Evolutionary conservation across 2,888 invertebrate genomes (phyloP), one percentile per base, ranked within the genome.

Genomic region (Sminthurinus aureus): DNA sequence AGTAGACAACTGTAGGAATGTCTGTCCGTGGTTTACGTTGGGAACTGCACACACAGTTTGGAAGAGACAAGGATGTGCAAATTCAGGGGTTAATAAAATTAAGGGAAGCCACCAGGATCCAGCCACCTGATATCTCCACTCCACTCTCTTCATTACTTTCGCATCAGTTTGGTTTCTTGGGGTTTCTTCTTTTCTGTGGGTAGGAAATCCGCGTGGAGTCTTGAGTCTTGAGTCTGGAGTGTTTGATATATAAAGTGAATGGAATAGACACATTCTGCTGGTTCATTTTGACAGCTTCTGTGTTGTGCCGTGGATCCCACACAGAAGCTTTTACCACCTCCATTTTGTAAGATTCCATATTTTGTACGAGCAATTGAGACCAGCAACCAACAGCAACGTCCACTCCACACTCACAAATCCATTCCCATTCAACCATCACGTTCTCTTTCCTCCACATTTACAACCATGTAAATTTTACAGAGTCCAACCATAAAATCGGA

Each of bases 61-160:
- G 24, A 24, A 11, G 22, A 24, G 71, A 71, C 26, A 24, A 81
- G 73, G 80, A 73, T 80, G 64, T 84, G 84, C 84, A 71, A 84
- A 84, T 84, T 84, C 79, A 83, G 83, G 77, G 51, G 77, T 64
- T 84, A 83, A 83, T 84, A 84, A 84, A 84, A 84, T 84, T 82
- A 81, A 12, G 71, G 74, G 67, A 75, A 82, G 38, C 38, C 75
- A 84, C 71, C 66, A 74, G 77, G 67, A 74, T 81, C 69, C 67
- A 67, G 81, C 84, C 84, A 84, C 84, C 84, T 84, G 84, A 82
- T 81, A 66, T 75, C n/a, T 38, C 58, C n/a, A 38, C 73, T 75
- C 58, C 38, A 3, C 66, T 66, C 50, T 22, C 51, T 73, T 73
- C 66, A 71, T 80, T 50, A 58, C 80, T 58, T 50, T 26, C 20